phyloP scores from a whole-genome alignment of 92 coral and sea anemone species.

The Palythoa grandiflora region DNA sequence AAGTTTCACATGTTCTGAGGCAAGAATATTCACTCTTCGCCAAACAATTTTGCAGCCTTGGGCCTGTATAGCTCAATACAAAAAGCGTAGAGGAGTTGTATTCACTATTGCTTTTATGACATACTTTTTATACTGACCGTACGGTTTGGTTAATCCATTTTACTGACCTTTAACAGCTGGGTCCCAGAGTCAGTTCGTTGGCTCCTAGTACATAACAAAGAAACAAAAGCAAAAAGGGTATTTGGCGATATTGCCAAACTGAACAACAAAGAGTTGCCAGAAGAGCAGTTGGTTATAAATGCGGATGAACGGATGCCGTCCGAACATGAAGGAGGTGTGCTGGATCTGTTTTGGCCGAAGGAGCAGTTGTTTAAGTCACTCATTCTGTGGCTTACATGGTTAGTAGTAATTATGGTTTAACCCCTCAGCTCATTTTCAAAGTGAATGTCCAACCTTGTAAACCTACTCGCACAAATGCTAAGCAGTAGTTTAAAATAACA shows the following conservation, averaged over 20 bases:
- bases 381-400: conserved; percentile 82
- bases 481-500: neutral
- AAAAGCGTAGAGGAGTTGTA: too few relatives aligned
- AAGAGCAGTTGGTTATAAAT: conserved; percentile 36
- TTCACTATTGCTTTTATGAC: too few relatives aligned
- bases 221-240: conserved; percentile 67
- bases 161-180: conserved; percentile 61
- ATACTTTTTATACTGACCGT: too few relatives aligned
- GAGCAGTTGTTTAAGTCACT: conserved; percentile 63
- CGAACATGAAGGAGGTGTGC: conserved; percentile 69
- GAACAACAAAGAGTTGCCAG: conserved; percentile 62
- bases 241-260: conserved; percentile 67
- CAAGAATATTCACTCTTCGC: too few relatives aligned
- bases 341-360: conserved; percentile 74
- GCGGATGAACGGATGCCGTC: conserved; percentile 43
- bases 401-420: neutral
- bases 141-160: too few relatives aligned
- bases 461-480: too few relatives aligned
- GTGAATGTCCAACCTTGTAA: too few relatives aligned
- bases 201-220: conserved; percentile 76
- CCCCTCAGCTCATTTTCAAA: neutral
- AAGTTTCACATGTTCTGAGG: too few relatives aligned
- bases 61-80: too few relatives aligned
- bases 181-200: conserved; percentile 91
- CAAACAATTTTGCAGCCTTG: too few relatives aligned